Evolutionary conservation across 2,888 invertebrate species (phyloP).

Genomic region (Aphidoletes aphidimyza): DNA sequence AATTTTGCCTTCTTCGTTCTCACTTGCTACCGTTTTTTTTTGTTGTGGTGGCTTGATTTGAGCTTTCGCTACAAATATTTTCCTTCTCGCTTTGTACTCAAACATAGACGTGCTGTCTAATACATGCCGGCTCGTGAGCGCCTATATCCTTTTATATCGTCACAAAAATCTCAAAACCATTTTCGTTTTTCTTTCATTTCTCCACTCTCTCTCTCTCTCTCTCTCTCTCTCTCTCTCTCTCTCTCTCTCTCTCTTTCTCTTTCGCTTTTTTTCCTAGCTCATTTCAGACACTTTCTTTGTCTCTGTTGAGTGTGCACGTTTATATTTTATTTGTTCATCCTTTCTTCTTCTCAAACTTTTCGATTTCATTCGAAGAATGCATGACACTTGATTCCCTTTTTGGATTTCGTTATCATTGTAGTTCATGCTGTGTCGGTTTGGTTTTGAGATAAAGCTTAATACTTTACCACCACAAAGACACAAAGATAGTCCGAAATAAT

Average conservation of each 20-base stretch:
- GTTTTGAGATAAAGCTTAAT: neutral
- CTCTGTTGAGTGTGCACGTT: neutral
- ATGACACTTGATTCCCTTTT: conserved; percentile 6
- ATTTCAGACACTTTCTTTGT: neutral
- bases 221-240: neutral
- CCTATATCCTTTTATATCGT: conserved; percentile 1
- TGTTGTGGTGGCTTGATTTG: too few relatives aligned
- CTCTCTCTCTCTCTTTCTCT: neutral
- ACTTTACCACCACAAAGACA: neutral
- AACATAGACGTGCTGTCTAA: neutral
- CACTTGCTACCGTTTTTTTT: too few relatives aligned
- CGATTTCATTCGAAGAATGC: neutral
- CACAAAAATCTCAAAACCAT: neutral
- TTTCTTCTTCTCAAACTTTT: neutral
- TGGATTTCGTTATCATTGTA: neutral
- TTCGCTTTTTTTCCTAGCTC: neutral
- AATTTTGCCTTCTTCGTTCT: neutral
- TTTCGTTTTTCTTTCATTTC: neutral
- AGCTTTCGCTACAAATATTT: conserved; percentile 13
- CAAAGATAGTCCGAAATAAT: neutral
- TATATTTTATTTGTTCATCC: neutral
- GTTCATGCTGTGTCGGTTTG: neutral
- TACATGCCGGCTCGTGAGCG: neutral
- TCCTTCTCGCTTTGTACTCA: neutral
- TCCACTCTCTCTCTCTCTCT: neutral